Evolutionary conservation across 92 coral and sea anemone species (phyloP).

Genomic region (Epizoanthus illoricatus): DNA sequence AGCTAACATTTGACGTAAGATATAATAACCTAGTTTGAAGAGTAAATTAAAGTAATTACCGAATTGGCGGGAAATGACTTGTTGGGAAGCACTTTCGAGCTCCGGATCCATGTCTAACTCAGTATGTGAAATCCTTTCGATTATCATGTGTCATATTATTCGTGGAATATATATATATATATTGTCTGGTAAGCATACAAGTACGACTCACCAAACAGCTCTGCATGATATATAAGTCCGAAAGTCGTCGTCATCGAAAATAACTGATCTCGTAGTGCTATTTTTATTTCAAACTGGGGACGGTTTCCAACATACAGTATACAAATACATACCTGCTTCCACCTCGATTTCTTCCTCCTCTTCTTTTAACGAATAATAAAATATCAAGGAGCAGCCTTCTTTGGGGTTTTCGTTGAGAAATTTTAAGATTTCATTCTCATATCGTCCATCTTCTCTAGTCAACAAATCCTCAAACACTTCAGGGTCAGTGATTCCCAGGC

Average conservation of each 20-base stretch:
- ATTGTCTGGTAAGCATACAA: too few species aligned
- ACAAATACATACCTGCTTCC: conserved; percentile 84
- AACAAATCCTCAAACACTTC: conserved; percentile 98
- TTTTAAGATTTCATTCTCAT: conserved; percentile 85
- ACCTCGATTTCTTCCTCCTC: conserved; percentile 98
- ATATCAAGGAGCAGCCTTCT: conserved; percentile 87
- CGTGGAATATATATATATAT: too few species aligned
- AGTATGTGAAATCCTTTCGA: too few species aligned
- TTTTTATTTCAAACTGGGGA: conserved; percentile 17
- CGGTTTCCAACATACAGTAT: neutral
- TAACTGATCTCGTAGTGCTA: neutral
- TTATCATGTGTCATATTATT: too few species aligned
- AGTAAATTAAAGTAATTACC: too few species aligned
- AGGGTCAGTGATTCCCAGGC: conserved; percentile 89
- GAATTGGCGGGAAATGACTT: too few species aligned
- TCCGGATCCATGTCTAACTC: too few species aligned
- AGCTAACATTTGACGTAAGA: too few species aligned
- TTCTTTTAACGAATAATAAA: conserved; percentile 87
- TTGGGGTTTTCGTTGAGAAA: conserved; percentile 95
- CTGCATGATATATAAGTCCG: neutral
- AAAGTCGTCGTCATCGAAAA: neutral
- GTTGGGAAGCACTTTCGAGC: too few species aligned
- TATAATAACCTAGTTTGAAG: too few species aligned
- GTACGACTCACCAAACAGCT: too few species aligned
- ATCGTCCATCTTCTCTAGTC: conserved; percentile 88